Base-by-base conservation (phyloP, 2,113 vertebrate genomes). In the Hydrochoerus hydrochaeris region DNA sequence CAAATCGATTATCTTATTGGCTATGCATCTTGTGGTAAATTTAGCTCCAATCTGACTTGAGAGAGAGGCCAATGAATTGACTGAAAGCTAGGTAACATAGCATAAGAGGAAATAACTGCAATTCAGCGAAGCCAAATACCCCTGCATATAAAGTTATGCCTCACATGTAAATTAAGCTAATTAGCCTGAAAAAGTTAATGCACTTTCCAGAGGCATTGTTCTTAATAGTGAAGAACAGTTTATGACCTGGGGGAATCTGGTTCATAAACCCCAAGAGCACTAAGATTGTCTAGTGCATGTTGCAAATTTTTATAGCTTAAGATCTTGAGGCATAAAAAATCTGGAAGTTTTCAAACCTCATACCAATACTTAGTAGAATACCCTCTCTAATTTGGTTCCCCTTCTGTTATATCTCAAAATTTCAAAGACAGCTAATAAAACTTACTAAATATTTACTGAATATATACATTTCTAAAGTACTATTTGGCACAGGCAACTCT, bases 131-230 rank as follows among this genome's bases (percentile, higher is more conserved):
- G 65, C 89, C 73, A 94, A 93, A 94, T 95, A 71, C 83, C 26
- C 54, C 9, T 73, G 65, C 58, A 86, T 91, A 97, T 80, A 94
- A 93, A 97, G 46, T 86, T 94, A 97, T 96, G 73, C 60, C 71
- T 95, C 86, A 85, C 87, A 93, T 3, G 13, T 93, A 96, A 96
- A 96, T 97, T 98, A 97, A 97, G 93, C 83, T 94, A 97, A 98
- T 97, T 97, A 97, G 38, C 92, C 91, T 97, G 85, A 91, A 96
- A 95, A 69, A 95, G 60, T 95, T 97, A 97, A 97, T 91, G 83
- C n/a, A 75, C 73, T 95, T 95, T 97, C 81, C 92, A 91, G 78
- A 97, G 30, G 67, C 49, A 73, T 44, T 91, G 14, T 95, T 95
- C 75, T 93, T 95, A 95, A 95, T 54, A 95, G 90, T 16, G 2